Conservation (phyloP, 2,113 vertebrate genomes). For the Micronycteris hirsuta region DNA sequence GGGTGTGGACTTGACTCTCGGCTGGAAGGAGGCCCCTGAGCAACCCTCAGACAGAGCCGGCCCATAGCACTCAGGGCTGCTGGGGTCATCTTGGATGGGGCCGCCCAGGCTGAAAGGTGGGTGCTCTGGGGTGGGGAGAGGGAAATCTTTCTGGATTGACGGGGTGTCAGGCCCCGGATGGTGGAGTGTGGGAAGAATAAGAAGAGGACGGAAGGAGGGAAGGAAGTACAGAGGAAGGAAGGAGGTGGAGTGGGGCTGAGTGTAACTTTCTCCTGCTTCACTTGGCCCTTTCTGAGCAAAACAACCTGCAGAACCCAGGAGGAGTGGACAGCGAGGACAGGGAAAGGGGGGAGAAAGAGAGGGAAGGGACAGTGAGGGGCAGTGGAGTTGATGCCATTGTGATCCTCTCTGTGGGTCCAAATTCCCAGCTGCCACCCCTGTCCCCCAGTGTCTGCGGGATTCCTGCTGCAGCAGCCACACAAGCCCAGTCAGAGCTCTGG, state of each 20-base stretch:
- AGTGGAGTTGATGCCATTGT: not conserved
- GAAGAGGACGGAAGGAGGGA: not conserved
- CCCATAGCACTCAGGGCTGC: not conserved
- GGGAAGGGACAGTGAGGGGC: too few species aligned
- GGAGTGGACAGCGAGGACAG: not conserved
- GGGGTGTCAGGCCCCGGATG: not conserved
- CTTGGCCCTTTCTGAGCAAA: not conserved
- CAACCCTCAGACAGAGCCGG: not conserved
- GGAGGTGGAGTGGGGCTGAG: not conserved
- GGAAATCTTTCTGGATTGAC: not conserved
- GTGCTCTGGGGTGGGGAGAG: not conserved
- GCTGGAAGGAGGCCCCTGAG: not conserved
- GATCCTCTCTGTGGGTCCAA: not conserved
- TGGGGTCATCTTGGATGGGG: not conserved
- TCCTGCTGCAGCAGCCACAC: not conserved
- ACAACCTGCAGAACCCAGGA: not conserved
- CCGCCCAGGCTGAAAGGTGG: not conserved
- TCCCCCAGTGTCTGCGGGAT: not conserved
- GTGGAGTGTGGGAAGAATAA: not conserved
- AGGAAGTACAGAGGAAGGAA: not conserved
- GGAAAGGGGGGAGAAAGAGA: not conserved
- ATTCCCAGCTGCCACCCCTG: not conserved
- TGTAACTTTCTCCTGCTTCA: not conserved
- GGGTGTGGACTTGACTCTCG: not conserved
- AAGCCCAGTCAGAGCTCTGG: not conserved